These are phyloP conservation scores for Spodoptera exigua DNA, from an alignment of 2,888 invertebrate genomes.

Conservation along the genomic window DNA sequence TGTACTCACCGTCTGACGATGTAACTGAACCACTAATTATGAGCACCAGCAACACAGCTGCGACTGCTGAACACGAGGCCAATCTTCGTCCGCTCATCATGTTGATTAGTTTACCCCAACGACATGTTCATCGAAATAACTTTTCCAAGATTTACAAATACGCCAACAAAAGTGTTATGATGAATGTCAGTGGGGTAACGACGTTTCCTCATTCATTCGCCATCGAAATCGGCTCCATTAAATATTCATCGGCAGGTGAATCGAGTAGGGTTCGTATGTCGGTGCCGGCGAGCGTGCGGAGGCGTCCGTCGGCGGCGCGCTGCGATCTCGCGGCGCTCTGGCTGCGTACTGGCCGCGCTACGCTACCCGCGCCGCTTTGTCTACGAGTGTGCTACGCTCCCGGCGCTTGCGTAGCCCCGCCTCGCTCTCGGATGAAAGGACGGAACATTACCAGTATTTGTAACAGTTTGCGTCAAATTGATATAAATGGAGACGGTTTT, in stretches of 20 bases:
- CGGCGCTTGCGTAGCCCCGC: slow-evolving; percentile 88
- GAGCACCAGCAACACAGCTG: slow-evolving; percentile 73
- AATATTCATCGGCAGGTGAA: slow-evolving; percentile 83
- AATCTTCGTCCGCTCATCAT: slow-evolving; percentile 79
- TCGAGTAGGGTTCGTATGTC: slow-evolving; percentile 71
- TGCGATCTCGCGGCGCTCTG: slow-evolving; percentile 64
- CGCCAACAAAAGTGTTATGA: slow-evolving; percentile 75
- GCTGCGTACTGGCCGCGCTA: slow-evolving; percentile 74
- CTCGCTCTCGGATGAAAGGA: slow-evolving; percentile 86
- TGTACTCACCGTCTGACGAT: slow-evolving; percentile 82
- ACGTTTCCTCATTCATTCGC: slow-evolving; percentile 81
- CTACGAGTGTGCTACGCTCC: slow-evolving; percentile 69
- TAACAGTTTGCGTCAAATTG: slow-evolving; percentile 90
- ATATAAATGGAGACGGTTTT: slow-evolving; percentile 90
- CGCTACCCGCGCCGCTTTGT: slow-evolving; percentile 75
- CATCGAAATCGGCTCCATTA: slow-evolving; percentile 79
- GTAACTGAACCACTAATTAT: slow-evolving; percentile 73
- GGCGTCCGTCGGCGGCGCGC: slow-evolving; percentile 65
- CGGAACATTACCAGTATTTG: slow-evolving; percentile 89
- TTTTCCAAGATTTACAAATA: slow-evolving; percentile 74
- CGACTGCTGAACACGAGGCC: slow-evolving; percentile 69
- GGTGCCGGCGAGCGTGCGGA: slow-evolving; percentile 61
- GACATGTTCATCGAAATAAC: slow-evolving; percentile 77
- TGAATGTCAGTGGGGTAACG: slow-evolving; percentile 73
- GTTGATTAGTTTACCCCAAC: slow-evolving; percentile 76